Evolutionary conservation across 2,113 vertebrate genomes (phyloP), one percentile per base, ranked within the genome.

Genomic region (Arizona elegans): DNA sequence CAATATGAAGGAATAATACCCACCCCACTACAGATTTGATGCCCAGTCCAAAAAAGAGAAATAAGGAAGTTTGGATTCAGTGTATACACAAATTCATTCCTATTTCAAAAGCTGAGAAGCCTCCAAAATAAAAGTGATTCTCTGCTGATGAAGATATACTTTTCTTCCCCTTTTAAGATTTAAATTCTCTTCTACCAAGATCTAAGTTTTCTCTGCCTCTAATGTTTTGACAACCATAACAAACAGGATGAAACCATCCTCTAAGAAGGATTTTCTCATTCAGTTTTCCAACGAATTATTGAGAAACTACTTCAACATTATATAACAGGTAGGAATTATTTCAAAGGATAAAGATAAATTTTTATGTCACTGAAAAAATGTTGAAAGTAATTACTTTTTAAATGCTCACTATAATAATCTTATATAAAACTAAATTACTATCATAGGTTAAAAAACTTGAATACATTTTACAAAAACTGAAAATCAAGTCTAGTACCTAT

Each of bases 221-320:
- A 92, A 4, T 4, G 93, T 90, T 94, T 90, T 91, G 94, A 92
- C 93, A 95, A 0, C 90, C 88, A 89, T 8, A 93, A 89, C 47
- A 43, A 70, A 38, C 15, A 59, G 94, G 93, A 94, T 89, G 54
- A 81, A 92, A 81, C 93, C 87, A 43, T 0, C 10, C 75, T 91
- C 90, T 93, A 89, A 26, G 29, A 92, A 47, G 81, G 1, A 56
- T 91, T 4, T 59, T 26, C 86, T 85, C 86, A 92, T 10, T 8
- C 29, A 0, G 0, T 29, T 94, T 91, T 81, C 55, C 87, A 65
- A 38, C 91, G 87, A 95, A 19, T 33, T 89, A 56, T 38, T 89
- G 88, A 93, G 52, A 55, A 92, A 93, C 24, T 29, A 92, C 29
- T 65, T 75, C 3, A 54, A 53, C 65, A 43, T 2, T 88, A 52